Evolutionary conservation across 2,113 vertebrate species (phyloP).

Genomic region (Melanerpes formicivorus): DNA sequence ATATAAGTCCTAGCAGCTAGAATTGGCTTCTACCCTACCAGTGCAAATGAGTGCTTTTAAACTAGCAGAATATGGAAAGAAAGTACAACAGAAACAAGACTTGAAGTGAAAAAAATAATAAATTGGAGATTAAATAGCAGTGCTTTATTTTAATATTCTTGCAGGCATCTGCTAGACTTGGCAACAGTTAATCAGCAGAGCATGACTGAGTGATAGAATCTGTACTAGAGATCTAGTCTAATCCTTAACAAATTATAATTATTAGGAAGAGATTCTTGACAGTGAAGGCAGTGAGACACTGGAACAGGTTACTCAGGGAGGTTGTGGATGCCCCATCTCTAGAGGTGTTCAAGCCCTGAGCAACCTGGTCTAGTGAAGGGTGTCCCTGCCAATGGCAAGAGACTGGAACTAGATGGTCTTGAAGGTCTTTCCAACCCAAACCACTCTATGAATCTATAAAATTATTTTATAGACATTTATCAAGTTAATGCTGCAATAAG

Average conservation of each 20-base stretch:
- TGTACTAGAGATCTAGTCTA: not conserved
- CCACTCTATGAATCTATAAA: not conserved
- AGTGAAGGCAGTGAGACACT: too few species aligned
- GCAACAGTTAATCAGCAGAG: not conserved
- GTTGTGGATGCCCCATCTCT: too few species aligned
- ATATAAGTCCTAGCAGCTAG: not conserved
- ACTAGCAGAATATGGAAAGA: not conserved
- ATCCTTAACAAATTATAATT: not conserved
- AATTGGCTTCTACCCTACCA: not conserved
- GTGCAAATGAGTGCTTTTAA: fast-evolving
- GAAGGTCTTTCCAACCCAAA: too few species aligned
- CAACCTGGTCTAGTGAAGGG: too few species aligned
- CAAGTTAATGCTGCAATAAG: not conserved
- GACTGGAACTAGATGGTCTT: too few species aligned
- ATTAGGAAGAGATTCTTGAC: too few species aligned
- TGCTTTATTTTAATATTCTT: not conserved
- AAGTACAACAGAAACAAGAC: not conserved
- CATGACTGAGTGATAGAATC: not conserved
- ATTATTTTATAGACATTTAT: not conserved
- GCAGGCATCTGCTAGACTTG: not conserved
- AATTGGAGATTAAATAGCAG: not conserved
- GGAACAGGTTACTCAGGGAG: too few species aligned
- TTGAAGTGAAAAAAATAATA: not conserved
- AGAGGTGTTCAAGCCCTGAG: too few species aligned
- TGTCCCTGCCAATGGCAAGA: too few species aligned